phyloP scores from a whole-genome alignment of 2,888 invertebrate species.

The Cephus spinipes region DNA sequence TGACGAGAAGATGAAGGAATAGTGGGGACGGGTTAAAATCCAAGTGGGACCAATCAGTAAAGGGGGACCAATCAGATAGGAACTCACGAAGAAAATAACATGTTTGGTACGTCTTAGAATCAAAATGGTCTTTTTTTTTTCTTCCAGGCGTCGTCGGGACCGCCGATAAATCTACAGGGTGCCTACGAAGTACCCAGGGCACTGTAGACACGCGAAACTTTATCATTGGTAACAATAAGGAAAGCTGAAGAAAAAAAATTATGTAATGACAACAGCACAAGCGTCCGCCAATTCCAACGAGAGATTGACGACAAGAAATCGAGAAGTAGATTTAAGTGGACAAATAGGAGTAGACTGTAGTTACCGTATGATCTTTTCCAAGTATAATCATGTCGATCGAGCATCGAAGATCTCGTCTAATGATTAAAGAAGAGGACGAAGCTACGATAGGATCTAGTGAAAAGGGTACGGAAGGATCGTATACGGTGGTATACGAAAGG shows the following conservation, averaged over 20 bases:
- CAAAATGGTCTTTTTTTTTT: slow-evolving; percentile 14
- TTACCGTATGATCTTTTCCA: background rate
- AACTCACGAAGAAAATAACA: slow-evolving; percentile 52
- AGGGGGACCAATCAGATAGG: slow-evolving; percentile 51
- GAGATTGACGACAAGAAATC: background rate
- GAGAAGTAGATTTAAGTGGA: background rate
- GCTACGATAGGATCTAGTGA: slow-evolving; percentile 16
- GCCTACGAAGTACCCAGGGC: background rate
- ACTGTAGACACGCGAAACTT: background rate
- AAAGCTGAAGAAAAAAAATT: background rate
- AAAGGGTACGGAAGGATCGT: slow-evolving; percentile 14
- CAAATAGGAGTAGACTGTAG: background rate
- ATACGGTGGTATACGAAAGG: background rate
- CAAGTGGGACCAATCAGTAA: slow-evolving; percentile 50
- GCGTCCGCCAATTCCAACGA: background rate
- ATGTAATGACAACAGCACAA: background rate
- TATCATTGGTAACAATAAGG: background rate
- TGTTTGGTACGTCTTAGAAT: slow-evolving; percentile 42
- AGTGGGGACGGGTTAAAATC: slow-evolving; percentile 53
- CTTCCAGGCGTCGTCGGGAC: slow-evolving; percentile 10
- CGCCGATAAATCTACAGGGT: slow-evolving; percentile 8
- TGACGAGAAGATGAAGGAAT: slow-evolving; percentile 29
- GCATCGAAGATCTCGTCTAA: background rate
- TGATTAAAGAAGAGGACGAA: slow-evolving; percentile 1
- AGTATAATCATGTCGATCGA: slow-evolving; percentile 4